Evolutionary conservation across 2,888 invertebrate genomes (phyloP), one percentile per base, ranked within the genome.

Genomic region (Pollenia amentaria): DNA sequence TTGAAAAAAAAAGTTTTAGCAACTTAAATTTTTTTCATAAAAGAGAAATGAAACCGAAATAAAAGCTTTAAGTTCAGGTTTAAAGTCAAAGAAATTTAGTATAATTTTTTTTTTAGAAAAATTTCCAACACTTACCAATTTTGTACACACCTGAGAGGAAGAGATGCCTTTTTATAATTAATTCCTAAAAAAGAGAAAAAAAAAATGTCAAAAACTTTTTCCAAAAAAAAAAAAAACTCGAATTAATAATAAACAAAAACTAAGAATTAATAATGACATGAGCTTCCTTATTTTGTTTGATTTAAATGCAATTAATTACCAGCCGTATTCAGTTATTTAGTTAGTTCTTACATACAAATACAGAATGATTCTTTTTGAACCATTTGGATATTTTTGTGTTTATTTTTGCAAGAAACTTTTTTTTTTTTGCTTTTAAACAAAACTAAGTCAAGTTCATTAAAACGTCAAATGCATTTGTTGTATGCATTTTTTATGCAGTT

Each of bases 361-460:
- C 48, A 51, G 48, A n/a, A 51, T n/a, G 10, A 16, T 10, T 51
- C 9, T 51, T 51, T 16, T 10, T 29, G 29, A 51, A 51, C 51
- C 16, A 16, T 51, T 51, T 51, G 29, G 6, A 29, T 14, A 10
- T 18, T 4, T 16, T 38, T 51, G 51, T 11, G 42, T 77, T 46
- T 57, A 10, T 55, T 55, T 46, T 67, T 3, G n/a, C 38, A 64
- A 11, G n/a, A 42, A 2, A 10, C 9, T 7, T 9, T 14, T 55
- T 55, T 42, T 57, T 48, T 29, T 40, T 44, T 46, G 44, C 11
- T 16, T 67, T 67, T 18, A 14, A 18, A 29, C 29, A 53, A 62
- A 72, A 67, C 57, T 73, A 69, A 82, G 60, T 76, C 83, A 83
- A 84, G 65, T 84, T 78, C 77, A 83, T 83, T 82, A 82, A 76